A percentile compares a stretch with the other conserved stretches of the same genome.
Conservation (phyloP, 2,797 vertebrate genomes). For the Aeoliscus strigatus region DNA sequence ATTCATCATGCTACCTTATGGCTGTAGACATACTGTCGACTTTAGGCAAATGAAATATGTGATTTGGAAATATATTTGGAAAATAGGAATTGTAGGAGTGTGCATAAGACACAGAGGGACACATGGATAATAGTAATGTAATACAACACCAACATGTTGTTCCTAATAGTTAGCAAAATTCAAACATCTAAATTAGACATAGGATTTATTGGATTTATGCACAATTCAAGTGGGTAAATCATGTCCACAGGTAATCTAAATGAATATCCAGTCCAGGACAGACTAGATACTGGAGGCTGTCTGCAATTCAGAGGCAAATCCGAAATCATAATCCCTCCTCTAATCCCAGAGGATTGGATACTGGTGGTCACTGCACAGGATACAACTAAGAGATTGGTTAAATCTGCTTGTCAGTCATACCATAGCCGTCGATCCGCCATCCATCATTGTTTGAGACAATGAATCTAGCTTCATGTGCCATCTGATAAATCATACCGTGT, state of each 20-base stretch:
- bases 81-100: no score
- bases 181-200: no score
- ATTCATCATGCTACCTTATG: slow-evolving; percentile 18
- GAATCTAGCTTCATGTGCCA: slow-evolving; percentile 23
- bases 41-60: slow-evolving; percentile 31
- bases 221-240: slow-evolving; percentile 1
- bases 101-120: no score
- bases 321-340: slow-evolving; percentile 73
- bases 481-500: neutral
- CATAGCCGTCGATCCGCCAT: slow-evolving; percentile 64
- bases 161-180: no score
- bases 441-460: slow-evolving; percentile 53
- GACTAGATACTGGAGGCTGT: slow-evolving; percentile 48
- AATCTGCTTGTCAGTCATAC: slow-evolving; percentile 70
- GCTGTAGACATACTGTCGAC: slow-evolving; percentile 16
- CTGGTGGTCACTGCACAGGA: slow-evolving; percentile 50
- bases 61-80: no score
- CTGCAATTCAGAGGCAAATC: slow-evolving; percentile 64
- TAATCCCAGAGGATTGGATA: slow-evolving; percentile 74
- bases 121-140: no score
- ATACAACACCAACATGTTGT: no score
- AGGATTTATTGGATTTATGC: no score
- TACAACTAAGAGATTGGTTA: slow-evolving; percentile 67
- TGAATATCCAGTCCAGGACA: slow-evolving; percentile 20
- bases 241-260: slow-evolving; percentile 12